These are phyloP conservation scores for Neolamprologus sp. DNA, from an alignment of 2,113 vertebrate species.

Conservation along the genomic window DNA sequence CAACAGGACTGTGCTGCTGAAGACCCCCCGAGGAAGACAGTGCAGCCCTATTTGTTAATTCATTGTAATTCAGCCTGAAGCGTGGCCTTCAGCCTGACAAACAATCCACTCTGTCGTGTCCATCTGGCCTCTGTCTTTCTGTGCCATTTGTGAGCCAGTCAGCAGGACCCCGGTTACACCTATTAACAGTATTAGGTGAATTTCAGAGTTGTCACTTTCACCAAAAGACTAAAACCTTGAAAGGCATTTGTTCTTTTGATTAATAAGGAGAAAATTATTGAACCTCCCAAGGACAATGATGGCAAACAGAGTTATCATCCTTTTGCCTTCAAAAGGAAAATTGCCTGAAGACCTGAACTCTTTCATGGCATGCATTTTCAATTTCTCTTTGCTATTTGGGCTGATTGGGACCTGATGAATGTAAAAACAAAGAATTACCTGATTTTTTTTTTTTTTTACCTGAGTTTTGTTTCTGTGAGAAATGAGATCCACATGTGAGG, in stretches of 20 bases:
- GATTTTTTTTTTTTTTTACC: neutral
- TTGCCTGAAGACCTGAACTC: neutral
- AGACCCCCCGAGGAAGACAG: neutral
- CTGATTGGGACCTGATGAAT: neutral
- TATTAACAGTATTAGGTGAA: neutral
- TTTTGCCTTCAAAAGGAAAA: neutral
- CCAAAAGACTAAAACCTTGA: neutral
- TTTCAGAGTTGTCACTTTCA: neutral
- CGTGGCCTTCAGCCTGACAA: neutral
- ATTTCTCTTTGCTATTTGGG: neutral
- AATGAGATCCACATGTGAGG: neutral
- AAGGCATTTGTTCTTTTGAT: neutral
- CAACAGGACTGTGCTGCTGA: neutral
- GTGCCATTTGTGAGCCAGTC: neutral
- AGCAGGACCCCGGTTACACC: neutral
- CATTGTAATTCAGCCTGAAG: neutral
- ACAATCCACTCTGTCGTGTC: neutral
- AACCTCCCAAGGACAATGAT: neutral
- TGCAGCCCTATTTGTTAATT: neutral
- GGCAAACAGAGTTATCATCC: neutral
- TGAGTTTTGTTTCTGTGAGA: neutral
- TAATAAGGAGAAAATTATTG: neutral
- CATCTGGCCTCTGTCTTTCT: neutral
- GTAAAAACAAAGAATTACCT: neutral
- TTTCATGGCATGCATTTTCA: neutral